Evolutionary conservation across 2,888 invertebrate species (phyloP).

Genomic region (Hirtodrosophila duncani): DNA sequence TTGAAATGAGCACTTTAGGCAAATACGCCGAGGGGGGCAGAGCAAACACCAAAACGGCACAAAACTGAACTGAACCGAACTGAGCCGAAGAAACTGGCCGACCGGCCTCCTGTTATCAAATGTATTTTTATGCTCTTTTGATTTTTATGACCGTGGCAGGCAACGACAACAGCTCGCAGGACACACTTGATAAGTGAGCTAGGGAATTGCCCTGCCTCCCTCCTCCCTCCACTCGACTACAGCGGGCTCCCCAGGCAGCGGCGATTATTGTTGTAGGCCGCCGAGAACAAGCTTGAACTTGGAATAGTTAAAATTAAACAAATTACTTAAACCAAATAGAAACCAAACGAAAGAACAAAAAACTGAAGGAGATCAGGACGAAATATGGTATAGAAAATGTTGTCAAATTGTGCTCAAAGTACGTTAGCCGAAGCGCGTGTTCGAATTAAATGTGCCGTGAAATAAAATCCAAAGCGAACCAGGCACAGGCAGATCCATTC

Average conservation of each 20-base stretch:
- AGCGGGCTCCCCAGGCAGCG: neutral
- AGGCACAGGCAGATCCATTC: conserved; percentile 15
- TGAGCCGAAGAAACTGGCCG: conserved; percentile 46
- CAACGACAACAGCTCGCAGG: conserved; percentile 44
- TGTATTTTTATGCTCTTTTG: conserved; percentile 72
- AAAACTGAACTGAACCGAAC: conserved; percentile 40
- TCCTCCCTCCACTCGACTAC: too few relatives aligned
- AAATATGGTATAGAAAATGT: conserved; percentile 28
- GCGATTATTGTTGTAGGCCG: conserved; percentile 26
- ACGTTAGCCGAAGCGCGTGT: conserved; percentile 64
- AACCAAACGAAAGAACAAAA: conserved; percentile 1
- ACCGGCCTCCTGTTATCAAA: conserved; percentile 62
- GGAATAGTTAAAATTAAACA: conserved; percentile 68
- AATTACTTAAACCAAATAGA: conserved; percentile 39
- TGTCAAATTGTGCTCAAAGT: conserved; percentile 53
- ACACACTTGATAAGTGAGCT: conserved; percentile 60
- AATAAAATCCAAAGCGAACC: conserved; percentile 56
- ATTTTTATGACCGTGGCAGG: conserved; percentile 63
- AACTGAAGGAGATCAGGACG: too few relatives aligned
- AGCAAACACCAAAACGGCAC: conserved; percentile 35
- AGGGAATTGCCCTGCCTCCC: conserved; percentile 33
- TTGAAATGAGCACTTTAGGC: conserved; percentile 71
- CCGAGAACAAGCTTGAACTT: conserved; percentile 17
- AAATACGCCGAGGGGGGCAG: conserved; percentile 51
- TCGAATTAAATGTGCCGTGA: conserved; percentile 68